phyloP scores from a whole-genome alignment of 2,888 invertebrate genomes.

The Cataglyphis cursor region DNA sequence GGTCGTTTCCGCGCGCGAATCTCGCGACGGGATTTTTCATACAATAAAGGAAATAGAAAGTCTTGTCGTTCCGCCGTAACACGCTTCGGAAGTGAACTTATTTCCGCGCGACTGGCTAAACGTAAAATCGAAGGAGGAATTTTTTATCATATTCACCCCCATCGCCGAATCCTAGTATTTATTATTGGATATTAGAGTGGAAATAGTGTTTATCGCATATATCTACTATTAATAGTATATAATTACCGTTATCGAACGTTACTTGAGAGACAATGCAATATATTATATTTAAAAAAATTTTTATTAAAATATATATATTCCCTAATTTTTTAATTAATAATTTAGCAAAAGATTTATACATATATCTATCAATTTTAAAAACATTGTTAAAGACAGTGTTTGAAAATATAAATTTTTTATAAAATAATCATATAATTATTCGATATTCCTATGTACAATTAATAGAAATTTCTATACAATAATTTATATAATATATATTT shows the following conservation, averaged over 20 bases:
- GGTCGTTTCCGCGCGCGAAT: constrained; percentile 33
- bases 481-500: background rate
- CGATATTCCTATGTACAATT: background rate
- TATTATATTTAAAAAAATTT: background rate
- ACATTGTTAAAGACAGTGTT: background rate
- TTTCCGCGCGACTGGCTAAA: constrained; percentile 3
- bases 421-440: background rate
- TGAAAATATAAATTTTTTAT: background rate
- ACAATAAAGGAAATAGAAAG: constrained; percentile 40
- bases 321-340: background rate
- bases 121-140: background rate
- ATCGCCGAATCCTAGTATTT: background rate
- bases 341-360: background rate
- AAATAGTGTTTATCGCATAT: background rate
- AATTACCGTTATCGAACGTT: background rate
- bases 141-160: background rate
- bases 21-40: constrained; percentile 35
- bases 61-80: constrained; percentile 14
- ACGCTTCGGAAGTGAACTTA: constrained; percentile 29
- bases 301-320: background rate
- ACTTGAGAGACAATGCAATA: background rate
- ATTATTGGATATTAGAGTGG: background rate
- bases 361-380: background rate
- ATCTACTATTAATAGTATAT: background rate
- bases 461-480: background rate